A percentile compares a stretch with the other conserved stretches of the same genome.
phyloP scores from a whole-genome alignment of 1,140 invertebrate species.

The Daktulosphaira vitifoliae region DNA sequence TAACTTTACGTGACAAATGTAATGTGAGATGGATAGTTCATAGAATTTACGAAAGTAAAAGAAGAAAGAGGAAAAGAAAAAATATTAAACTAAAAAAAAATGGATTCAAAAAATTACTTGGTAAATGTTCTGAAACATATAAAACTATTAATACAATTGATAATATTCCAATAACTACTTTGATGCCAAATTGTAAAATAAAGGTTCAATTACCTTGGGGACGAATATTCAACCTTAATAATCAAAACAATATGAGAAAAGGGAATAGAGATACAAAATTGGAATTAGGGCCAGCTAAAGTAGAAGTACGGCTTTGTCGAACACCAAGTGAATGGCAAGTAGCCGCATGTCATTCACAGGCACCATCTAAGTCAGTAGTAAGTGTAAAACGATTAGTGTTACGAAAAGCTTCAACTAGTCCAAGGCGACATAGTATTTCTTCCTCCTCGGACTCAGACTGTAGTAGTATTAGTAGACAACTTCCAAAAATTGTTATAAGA shows the following conservation, averaged over 20 bases:
- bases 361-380: conserved; percentile 12
- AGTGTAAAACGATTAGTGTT: conserved; percentile 17
- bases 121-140: too few species aligned
- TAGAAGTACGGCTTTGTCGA: conserved; percentile 18
- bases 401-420: not conserved
- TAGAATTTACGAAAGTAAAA: not conserved
- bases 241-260: not conserved
- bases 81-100: too few species aligned
- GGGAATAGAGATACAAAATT: not conserved
- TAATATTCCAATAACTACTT: not conserved
- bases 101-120: too few species aligned
- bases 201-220: conserved; percentile 33
- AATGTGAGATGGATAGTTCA: not conserved
- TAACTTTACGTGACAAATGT: not conserved
- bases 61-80: not conserved
- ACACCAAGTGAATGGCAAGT: conserved; percentile 19
- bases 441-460: not conserved
- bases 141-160: too few species aligned
- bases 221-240: conserved; percentile 26
- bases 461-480: not conserved
- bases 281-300: conserved; percentile 25
- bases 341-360: not conserved
- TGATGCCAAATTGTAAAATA: not conserved
- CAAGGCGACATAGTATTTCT: not conserved
- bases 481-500: conserved; percentile 20